Evolutionary conservation across 2,888 invertebrate species (phyloP), one percentile per base, ranked within the genome.

Genomic region (Alsophila aescularia): DNA sequence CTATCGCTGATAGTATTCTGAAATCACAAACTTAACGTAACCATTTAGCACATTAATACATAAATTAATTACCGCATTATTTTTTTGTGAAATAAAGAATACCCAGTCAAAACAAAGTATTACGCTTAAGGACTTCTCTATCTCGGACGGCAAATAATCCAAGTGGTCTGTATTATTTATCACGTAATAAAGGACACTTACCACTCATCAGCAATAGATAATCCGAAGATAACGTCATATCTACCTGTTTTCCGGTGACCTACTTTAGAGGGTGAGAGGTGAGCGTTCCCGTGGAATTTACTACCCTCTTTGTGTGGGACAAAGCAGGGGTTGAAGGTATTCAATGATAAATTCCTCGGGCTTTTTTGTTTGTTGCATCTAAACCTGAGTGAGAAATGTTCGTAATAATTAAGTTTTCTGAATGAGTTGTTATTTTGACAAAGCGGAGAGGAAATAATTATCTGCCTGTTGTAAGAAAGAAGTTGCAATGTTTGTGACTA

Each of bases 161-260:
- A n/a, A n/a, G 29, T 29, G n/a, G 29, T 10, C 10, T 10, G 18
- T 49, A 4, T 42, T 45, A 40, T 32, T 48, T 32, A n/a, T 24
- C 2, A 14, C 14, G n/a, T 41, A 41, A 32, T 36, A 16, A 42
- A 36, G 13, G 35, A 29, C 42, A 37, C 14, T 51, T 27, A 53
- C 14, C 36, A 37, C 34, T 53, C 47, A 37, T 49, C 42, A 34
- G 29, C 13, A 12, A 15, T 2, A 13, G 37, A 53, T 43, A 37
- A 43, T 43, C 48, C 39, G n/a, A 12, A 32, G 27, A 45, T 15
- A 16, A 27, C 36, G 24, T 12, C 35, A 21, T 41, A 31, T 14
- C 45, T 55, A 55, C 55, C 50, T 54, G 49, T 48, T 43, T 32
- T 44, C 49, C 53, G 18, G 18, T 54, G 54, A 54, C 54, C 54